Percentiles rank a stretch among this genome's conserved stretches.
phyloP scores from a whole-genome alignment of 2,888 invertebrate genomes.

The Poecilobothrus nobilitatus region DNA sequence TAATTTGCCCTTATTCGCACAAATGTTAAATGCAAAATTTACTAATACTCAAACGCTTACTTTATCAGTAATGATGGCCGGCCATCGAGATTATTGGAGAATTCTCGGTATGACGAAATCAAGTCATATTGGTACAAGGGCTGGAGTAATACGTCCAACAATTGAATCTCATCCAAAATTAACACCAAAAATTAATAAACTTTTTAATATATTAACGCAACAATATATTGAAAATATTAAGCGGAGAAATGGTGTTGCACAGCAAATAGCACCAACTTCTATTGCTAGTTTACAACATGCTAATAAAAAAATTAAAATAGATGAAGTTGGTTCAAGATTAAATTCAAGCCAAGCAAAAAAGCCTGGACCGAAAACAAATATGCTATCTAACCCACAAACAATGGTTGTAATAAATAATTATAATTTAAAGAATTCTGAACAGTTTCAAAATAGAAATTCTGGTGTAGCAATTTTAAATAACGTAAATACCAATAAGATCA shows the following conservation, averaged over 20 bases:
- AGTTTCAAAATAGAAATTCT: no score
- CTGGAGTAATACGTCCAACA: slow-evolving; percentile 37
- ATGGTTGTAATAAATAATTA: slow-evolving; percentile 7
- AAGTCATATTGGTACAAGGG: slow-evolving; percentile 29
- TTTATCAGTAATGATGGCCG: slow-evolving; percentile 33
- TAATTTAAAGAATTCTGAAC: not conserved
- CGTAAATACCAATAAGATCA: slow-evolving; percentile 9
- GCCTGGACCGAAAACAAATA: not conserved
- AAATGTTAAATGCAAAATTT: slow-evolving; percentile 31
- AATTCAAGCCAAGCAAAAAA: slow-evolving; percentile 9
- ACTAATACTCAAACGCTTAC: slow-evolving; percentile 29
- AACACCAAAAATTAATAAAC: slow-evolving; percentile 38
- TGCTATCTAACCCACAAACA: not conserved
- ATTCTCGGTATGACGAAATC: slow-evolving; percentile 35
- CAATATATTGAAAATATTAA: slow-evolving; percentile 33
- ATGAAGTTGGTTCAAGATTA: not conserved
- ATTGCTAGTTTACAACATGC: not conserved
- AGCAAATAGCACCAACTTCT: not conserved
- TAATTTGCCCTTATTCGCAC: slow-evolving; percentile 32
- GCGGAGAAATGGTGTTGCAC: slow-evolving; percentile 14
- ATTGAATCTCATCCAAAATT: slow-evolving; percentile 39
- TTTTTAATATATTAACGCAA: slow-evolving; percentile 37
- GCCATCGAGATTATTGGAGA: slow-evolving; percentile 22
- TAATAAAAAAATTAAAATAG: not conserved
- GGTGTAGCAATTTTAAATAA: not conserved